phyloP scores from a whole-genome alignment of 2,797 vertebrate genomes.

The Argentina silus region DNA sequence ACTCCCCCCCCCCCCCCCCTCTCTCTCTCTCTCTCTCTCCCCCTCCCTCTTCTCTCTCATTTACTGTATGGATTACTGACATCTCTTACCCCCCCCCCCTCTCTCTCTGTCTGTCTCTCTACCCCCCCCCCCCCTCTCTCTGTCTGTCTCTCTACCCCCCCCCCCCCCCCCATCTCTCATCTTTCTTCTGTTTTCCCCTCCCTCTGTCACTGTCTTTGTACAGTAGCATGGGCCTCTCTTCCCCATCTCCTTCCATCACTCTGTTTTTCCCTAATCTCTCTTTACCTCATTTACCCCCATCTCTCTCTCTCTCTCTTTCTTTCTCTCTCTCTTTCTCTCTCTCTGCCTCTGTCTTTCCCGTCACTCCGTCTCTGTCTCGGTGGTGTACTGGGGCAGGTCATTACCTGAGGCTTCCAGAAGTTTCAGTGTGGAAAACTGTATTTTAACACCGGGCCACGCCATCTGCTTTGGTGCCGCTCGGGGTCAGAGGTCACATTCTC shows the following conservation, averaged over 20 bases:
- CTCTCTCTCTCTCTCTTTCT: conserved; percentile 9
- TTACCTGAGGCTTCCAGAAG: conserved; percentile 47
- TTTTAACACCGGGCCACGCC: conserved; percentile 58
- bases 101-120: neutral
- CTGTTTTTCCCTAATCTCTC: conserved; percentile 2
- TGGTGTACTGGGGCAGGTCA: conserved; percentile 36
- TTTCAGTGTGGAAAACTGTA: conserved; percentile 40
- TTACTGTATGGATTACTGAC: conserved; percentile 31
- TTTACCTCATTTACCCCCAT: neutral
- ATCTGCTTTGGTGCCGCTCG: conserved; percentile 67
- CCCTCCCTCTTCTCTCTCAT: conserved; percentile 25
- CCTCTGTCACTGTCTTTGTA: conserved; percentile 2
- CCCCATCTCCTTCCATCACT: neutral
- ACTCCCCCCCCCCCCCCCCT: conserved; percentile 2
- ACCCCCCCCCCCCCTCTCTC: neutral
- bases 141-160: neutral
- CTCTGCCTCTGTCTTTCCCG: neutral
- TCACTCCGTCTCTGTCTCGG: neutral
- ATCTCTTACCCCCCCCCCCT: neutral
- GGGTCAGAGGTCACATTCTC: conserved; percentile 64
- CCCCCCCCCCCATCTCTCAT: neutral
- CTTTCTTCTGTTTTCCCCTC: conserved; percentile 2
- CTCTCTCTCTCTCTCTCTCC: conserved; percentile 11
- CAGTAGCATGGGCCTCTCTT: conserved; percentile 28
- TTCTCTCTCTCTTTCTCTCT: conserved; percentile 2